These are phyloP conservation scores for Muschampia plurimacula DNA, from an alignment of 2,888 invertebrate species.

Conservation along the genomic window DNA sequence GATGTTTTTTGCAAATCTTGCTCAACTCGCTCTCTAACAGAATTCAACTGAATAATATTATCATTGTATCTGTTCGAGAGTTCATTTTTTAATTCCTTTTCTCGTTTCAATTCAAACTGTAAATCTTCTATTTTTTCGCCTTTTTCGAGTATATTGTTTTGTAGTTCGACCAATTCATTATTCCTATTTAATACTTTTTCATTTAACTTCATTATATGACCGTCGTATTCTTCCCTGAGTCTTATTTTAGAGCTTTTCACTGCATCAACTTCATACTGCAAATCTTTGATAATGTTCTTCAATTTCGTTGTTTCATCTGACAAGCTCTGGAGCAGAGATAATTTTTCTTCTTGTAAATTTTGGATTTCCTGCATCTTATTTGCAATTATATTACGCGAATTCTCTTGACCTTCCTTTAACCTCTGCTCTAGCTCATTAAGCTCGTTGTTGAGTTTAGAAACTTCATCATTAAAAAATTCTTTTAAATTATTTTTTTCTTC, in stretches of 20 bases:
- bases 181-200: conserved; percentile 74
- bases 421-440: conserved; percentile 71
- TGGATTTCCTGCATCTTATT: conserved; percentile 68
- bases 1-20: conserved; percentile 54
- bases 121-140: conserved; percentile 68
- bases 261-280: conserved; percentile 61
- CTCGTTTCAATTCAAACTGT: conserved; percentile 61
- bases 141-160: conserved; percentile 67
- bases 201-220: conserved; percentile 70
- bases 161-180: conserved; percentile 74
- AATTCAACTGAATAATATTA: conserved; percentile 53
- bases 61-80: conserved; percentile 56
- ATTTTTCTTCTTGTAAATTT: conserved; percentile 71
- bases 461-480: conserved; percentile 60
- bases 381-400: conserved; percentile 59
- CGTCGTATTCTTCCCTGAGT: conserved; percentile 69
- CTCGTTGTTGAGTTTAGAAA: conserved; percentile 67
- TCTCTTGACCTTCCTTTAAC: conserved; percentile 61
- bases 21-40: conserved; percentile 51
- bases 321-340: conserved; percentile 66
- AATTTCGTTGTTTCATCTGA: conserved; percentile 66
- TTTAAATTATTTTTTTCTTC: conserved; percentile 65
- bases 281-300: conserved; percentile 58
- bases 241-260: conserved; percentile 64
- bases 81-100: conserved; percentile 58